Evolutionary conservation across 2,888 invertebrate species (phyloP), one percentile per base, ranked within the genome.

Genomic region (Molorchus minor): DNA sequence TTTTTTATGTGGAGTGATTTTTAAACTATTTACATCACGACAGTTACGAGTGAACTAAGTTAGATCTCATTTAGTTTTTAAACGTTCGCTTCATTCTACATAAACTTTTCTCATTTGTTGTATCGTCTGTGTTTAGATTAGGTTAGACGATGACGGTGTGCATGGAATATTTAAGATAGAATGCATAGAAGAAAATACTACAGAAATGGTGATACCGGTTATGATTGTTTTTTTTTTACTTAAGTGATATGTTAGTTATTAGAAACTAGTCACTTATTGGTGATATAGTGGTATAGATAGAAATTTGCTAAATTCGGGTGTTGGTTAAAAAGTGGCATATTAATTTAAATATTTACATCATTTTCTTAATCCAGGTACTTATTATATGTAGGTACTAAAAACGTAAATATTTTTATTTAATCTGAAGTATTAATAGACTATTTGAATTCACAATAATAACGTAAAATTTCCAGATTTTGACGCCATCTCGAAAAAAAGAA

Each of bases 31-130:
- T 15, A 53, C 52, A 16, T 51, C 40, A 38, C 21, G 54, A 43
- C 46, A 43, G 19, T 55, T 60, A 38, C 33, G 36, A 43, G 54
- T 56, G 46, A 53, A 63, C 59, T 58, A 44, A 45, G 56, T 47
- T 58, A 66, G 66, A 66, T 66, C 66, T 66, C 66, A 64, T 62
- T 64, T 66, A 61, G 59, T 33, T 63, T 60, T 62, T 61, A 56
- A 64, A 61, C 56, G 58, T 61, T 43, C 44, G 55, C 55, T 60
- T 64, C 40, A 35, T 62, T 47, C 40, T 40, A 51, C 38, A 40
- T 51, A 40, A 21, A 51, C 30, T 40, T 57, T 44, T 45, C 35
- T 41, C 36, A 35, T 36, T 29, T 36, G 40, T 33, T 25, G 49
- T 17, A 21, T 19, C 16, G 47, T 35, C 38, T 38, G 30, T 4